Percentiles rank a stretch among this genome's conserved stretches.
Conservation (phyloP, 2,797 vertebrate genomes). For the Nannoperca australis region DNA sequence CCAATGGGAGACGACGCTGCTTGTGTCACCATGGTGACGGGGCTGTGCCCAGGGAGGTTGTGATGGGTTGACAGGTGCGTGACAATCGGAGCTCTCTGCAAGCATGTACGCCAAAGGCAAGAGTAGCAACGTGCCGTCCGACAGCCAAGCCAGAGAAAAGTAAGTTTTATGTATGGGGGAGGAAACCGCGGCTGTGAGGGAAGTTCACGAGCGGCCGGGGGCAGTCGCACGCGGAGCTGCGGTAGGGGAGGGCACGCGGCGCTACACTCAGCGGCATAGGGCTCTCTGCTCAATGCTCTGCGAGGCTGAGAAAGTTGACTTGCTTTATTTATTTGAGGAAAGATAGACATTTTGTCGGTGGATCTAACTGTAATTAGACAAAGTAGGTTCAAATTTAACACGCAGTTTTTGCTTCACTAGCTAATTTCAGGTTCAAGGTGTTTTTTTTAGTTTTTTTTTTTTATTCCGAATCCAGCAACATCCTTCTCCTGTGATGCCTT, state of each 20-base stretch:
- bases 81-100: slow-evolving; percentile 96
- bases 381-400: not conserved
- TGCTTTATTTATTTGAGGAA: slow-evolving; percentile 54
- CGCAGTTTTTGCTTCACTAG: not conserved
- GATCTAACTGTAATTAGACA: not conserved
- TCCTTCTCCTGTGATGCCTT: slow-evolving; percentile 23
- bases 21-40: slow-evolving; percentile 96
- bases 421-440: not conserved
- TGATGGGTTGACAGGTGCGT: slow-evolving; percentile 99
- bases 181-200: slow-evolving; percentile 74
- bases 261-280: slow-evolving; percentile 52
- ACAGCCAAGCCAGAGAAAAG: slow-evolving; percentile 98
- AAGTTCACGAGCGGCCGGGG: slow-evolving; percentile 72
- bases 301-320: slow-evolving; percentile 76
- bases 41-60: slow-evolving; percentile 95
- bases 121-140: slow-evolving; percentile 97
- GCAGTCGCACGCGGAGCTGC: slow-evolving; percentile 74
- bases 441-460: not conserved
- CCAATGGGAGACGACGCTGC: slow-evolving; percentile 92
- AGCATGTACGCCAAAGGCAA: slow-evolving; percentile 99
- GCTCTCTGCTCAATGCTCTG: slow-evolving; percentile 63
- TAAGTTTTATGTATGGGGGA: slow-evolving; percentile 89
- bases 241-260: slow-evolving; percentile 63
- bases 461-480: not conserved
- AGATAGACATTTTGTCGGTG: slow-evolving; percentile 42